These are phyloP conservation scores for Clarias macrocephalus DNA, from an alignment of 2,113 vertebrate species.

Conservation along the genomic window DNA sequence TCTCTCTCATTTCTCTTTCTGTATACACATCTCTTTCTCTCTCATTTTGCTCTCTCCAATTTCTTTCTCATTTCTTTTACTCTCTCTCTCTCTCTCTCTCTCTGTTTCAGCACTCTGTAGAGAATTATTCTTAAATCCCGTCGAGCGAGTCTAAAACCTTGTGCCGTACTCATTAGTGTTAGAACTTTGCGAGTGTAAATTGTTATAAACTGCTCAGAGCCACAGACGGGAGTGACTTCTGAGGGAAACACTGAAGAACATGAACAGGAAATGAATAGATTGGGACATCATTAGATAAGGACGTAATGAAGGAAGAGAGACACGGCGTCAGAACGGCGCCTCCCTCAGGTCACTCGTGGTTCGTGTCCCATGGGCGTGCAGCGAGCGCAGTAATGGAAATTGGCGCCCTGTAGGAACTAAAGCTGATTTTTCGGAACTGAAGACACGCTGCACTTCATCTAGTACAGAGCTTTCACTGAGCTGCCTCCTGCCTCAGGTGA, in stretches of 20 bases:
- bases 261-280: background rate
- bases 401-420: background rate
- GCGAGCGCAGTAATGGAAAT: background rate
- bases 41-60: too few species aligned
- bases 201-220: too few species aligned
- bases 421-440: background rate
- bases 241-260: background rate
- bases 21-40: too few species aligned
- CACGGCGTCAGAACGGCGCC: background rate
- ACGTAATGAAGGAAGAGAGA: background rate
- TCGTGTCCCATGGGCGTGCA: background rate
- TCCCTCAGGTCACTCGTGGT: background rate
- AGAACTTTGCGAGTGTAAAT: too few species aligned
- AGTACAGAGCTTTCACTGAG: background rate
- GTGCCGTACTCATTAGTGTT: too few species aligned
- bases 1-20: too few species aligned
- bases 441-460: background rate
- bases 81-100: too few species aligned
- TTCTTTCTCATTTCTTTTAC: too few species aligned
- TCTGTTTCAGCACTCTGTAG: too few species aligned
- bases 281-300: background rate
- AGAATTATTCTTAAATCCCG: too few species aligned
- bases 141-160: too few species aligned
- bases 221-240: too few species aligned
- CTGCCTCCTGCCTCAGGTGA: background rate